These are phyloP conservation scores for Tetragonula carbonaria DNA, from an alignment of 2,888 invertebrate genomes.

Conservation along the genomic window DNA sequence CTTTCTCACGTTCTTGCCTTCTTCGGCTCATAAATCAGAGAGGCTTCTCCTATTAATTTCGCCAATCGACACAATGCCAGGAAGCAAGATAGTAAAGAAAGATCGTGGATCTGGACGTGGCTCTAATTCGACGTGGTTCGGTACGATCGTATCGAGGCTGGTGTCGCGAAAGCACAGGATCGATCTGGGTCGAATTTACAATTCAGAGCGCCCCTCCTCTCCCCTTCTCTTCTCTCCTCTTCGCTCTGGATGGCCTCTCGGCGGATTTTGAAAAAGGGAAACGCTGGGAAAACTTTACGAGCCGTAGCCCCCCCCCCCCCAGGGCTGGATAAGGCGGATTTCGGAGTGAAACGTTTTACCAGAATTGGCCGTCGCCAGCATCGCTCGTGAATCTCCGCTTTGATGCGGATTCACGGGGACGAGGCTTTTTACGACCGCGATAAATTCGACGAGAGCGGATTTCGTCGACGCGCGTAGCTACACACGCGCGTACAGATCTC, in stretches of 20 bases:
- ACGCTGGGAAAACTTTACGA: constrained; percentile 61
- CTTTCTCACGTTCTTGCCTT: not conserved
- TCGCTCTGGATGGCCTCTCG: constrained; percentile 11
- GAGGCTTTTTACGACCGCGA: constrained; percentile 68
- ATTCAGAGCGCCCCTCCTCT: constrained; percentile 42
- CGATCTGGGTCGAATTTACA: constrained; percentile 51
- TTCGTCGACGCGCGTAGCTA: constrained; percentile 54
- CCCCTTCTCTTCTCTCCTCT: not conserved
- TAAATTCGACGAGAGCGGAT: constrained; percentile 68
- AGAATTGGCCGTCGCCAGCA: constrained; percentile 62
- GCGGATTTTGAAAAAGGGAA: constrained; percentile 58
- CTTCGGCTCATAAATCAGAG: not conserved
- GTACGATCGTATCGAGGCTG: not conserved
- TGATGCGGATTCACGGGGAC: constrained; percentile 69
- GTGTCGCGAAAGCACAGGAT: constrained; percentile 6
- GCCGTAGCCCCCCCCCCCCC: constrained; percentile 33
- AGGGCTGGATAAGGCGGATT: constrained; percentile 67
- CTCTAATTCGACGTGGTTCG: not conserved
- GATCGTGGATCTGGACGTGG: not conserved
- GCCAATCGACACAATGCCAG: not conserved
- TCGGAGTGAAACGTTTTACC: constrained; percentile 68
- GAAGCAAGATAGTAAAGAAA: not conserved
- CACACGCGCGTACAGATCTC: not conserved
- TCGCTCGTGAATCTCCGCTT: constrained; percentile 72
- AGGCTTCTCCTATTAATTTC: constrained; percentile 1